These are phyloP conservation scores for Lithophane ornitopus DNA, from an alignment of 2,888 invertebrate genomes.

Conservation along the genomic window DNA sequence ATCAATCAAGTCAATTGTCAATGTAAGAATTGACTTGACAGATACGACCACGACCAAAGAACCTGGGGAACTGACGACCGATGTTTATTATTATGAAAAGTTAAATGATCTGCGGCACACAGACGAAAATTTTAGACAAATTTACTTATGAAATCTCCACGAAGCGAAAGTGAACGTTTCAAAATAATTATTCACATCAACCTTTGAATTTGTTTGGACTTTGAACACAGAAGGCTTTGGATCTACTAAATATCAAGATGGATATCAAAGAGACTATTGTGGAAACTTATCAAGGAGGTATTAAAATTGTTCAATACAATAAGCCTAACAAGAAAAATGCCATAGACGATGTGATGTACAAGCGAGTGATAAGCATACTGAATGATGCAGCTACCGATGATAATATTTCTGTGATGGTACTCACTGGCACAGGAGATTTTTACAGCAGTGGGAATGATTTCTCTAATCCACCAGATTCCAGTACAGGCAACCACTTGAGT, in stretches of 20 bases:
- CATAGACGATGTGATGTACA: constrained; percentile 92
- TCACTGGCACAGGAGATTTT: constrained; percentile 95
- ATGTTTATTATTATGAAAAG: background rate
- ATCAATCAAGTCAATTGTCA: too few species aligned
- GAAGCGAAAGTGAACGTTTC: background rate
- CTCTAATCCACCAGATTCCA: constrained; percentile 55
- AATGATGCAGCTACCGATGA: constrained; percentile 93
- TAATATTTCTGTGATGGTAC: constrained; percentile 92
- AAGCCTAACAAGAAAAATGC: constrained; percentile 96
- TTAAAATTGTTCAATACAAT: constrained; percentile 92
- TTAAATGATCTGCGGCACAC: background rate
- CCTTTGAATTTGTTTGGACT: constrained; percentile 21
- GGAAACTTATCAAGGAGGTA: constrained; percentile 74
- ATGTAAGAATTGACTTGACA: too few species aligned
- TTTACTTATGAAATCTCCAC: background rate
- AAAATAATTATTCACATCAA: background rate
- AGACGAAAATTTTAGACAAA: background rate
- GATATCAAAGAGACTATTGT: constrained; percentile 73
- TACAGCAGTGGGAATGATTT: constrained; percentile 97
- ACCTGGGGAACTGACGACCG: too few species aligned
- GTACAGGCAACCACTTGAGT: constrained; percentile 68
- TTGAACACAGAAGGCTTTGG: background rate
- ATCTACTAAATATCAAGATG: constrained; percentile 53
- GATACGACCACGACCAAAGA: too few species aligned
- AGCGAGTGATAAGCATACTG: constrained; percentile 91